Conservation (phyloP, 2,113 vertebrate species). For the Halichoeres trimaculatus region DNA sequence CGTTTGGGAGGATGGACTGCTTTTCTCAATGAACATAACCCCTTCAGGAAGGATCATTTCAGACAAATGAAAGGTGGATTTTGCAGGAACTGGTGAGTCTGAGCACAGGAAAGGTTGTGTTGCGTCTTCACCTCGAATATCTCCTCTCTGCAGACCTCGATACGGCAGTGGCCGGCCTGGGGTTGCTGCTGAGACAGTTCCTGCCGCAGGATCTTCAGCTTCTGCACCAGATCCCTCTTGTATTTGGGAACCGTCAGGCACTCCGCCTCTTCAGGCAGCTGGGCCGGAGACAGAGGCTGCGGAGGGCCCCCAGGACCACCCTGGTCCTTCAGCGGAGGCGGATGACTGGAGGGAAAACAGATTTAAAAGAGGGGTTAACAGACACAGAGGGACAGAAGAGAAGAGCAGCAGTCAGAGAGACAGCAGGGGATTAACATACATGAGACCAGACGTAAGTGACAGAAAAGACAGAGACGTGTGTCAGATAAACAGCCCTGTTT, state of each 20-base stretch:
- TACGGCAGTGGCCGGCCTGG: conserved; percentile 95
- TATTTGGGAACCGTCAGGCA: conserved; percentile 94
- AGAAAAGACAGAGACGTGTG: conserved; percentile 13
- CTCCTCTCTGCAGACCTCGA: conserved; percentile 96
- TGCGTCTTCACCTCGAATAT: conserved; percentile 90
- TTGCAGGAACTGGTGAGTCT: no score
- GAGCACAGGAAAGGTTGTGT: no score
- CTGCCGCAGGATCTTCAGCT: conserved; percentile 93
- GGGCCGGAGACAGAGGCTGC: conserved; percentile 87
- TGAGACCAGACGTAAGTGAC: not conserved
- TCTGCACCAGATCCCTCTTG: conserved; percentile 95
- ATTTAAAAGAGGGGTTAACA: not conserved
- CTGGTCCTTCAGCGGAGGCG: conserved; percentile 89
- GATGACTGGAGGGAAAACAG: conserved; percentile 79
- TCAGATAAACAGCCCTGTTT: not conserved
- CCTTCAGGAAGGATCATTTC: no score
- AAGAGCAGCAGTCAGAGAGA: no score
- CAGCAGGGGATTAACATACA: not conserved
- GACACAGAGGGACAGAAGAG: not conserved
- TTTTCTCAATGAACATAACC: not conserved
- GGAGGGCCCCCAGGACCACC: conserved; percentile 72
- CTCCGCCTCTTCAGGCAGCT: conserved; percentile 91
- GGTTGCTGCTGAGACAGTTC: conserved; percentile 95
- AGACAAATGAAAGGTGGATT: no score
- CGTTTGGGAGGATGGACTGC: no score